phyloP scores from a whole-genome alignment of 2,888 invertebrate genomes.

The Heteromurus nitidus region DNA sequence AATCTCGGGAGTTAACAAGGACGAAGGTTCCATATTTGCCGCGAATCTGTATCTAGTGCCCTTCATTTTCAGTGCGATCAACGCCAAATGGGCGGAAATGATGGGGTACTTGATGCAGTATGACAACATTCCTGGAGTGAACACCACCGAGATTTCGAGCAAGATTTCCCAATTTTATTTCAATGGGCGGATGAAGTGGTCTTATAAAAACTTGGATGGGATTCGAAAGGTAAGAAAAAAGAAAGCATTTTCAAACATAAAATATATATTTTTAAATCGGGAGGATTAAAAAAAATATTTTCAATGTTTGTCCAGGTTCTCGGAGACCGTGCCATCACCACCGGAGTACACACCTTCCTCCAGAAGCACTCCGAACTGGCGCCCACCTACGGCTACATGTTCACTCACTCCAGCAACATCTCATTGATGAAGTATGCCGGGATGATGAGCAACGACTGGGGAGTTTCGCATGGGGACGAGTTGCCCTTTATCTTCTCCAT shows the following conservation, averaged over 20 bases:
- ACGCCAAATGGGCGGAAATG: constrained; percentile 32
- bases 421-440: constrained; percentile 39
- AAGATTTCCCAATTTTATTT: constrained; percentile 53
- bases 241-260: neutral
- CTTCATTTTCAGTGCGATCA: constrained; percentile 37
- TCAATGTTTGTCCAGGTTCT: constrained; percentile 45
- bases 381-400: constrained; percentile 66
- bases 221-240: constrained; percentile 38
- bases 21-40: constrained; percentile 64
- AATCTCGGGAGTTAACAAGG: constrained; percentile 51
- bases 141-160: constrained; percentile 4
- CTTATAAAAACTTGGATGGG: constrained; percentile 32
- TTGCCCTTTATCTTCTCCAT: constrained; percentile 64
- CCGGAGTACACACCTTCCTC: constrained; percentile 63
- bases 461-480: constrained; percentile 63
- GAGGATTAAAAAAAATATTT: neutral
- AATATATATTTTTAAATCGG: neutral
- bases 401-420: constrained; percentile 53
- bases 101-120: constrained; percentile 27
- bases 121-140: constrained; percentile 18
- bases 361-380: constrained; percentile 64
- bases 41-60: constrained; percentile 41
- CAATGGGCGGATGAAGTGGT: constrained; percentile 41
- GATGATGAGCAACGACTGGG: constrained; percentile 64
- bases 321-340: constrained; percentile 63